Base-by-base conservation (phyloP, 2,797 vertebrate genomes). In the Argyrosomus regius region DNA sequence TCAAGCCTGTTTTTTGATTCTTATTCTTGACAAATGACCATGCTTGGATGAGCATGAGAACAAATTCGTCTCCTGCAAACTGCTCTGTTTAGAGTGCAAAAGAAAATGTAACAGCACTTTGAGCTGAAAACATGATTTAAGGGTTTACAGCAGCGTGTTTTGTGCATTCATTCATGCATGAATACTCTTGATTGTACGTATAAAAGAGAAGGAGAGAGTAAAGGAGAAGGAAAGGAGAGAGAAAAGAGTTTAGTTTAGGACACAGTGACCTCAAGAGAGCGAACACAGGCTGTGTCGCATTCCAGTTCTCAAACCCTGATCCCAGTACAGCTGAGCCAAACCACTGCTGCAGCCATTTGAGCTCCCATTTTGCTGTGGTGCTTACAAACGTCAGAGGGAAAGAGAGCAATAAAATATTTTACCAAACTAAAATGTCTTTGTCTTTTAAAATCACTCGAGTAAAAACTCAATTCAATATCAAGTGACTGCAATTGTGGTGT, bases 241-340 rank as follows among this genome's bases (percentile, higher is more conserved):
- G 39, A 68, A 31, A 45, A 50, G 67, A 82, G 84, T 87, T 88
- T 73, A 88, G 78, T 60, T 88, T 48, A 77, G 90, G 87, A 80
- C 85, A 78, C 26, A 39, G 81, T 83, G 86, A 89, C 85, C 85
- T 91, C 82, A 88, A 39, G 85, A 81, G 81, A 77, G 69, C n/a
- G 31, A 80, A 77, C 69, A 53, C 60, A 73, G 69, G 56, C 71
- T 49, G 17, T 76, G 20, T 76, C 75, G 69, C 77, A 87, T 88
- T 91, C 85, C 82, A 82, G 57, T 65, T 76, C 62, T 45, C 73
- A 61, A 84, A 69, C 73, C 50, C 58, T 11, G 66, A 52, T 63
- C 72, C 74, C 61, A 67, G 56, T 50, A 57, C n/a, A 67, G 31
- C 72, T 22, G n/a, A 84, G 77, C 81, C 84, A 90, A 89, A 85